Evolutionary conservation across 2,888 invertebrate genomes (phyloP), one percentile per base, ranked within the genome.

Genomic region (Callyntrura guangdongensis): DNA sequence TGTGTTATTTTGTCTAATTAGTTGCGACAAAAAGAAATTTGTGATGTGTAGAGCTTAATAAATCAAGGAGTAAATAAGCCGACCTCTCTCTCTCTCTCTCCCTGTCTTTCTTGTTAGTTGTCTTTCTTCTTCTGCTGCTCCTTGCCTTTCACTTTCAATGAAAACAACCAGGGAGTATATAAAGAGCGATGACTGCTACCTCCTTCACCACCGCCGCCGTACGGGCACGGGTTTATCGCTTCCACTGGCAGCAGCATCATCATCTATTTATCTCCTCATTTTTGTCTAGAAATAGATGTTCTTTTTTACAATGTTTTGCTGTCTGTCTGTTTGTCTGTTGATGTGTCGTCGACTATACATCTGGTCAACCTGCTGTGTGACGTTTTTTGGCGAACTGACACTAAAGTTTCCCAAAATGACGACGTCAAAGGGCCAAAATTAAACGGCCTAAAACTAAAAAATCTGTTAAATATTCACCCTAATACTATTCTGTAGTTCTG

Each of bases 61-160:
- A 90, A 90, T 90, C 85, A 90, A 67, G 81, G 64, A 67, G 69
- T 81, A 89, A 89, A 79, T 89, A 85, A 82, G 88, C 47, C 83
- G 69, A 56, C 53, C 25, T 25, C 53, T 67, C 77, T 87, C 74
- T 79, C 77, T 79, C 49, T 36, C 36, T 36, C 36, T 36, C 36
- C 6, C 36, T 36, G 36, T 36, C 36, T 36, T 36, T 36, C 6
- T 36, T 36, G 36, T 36, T 36, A 6, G 36, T 36, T 36, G 36
- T 36, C 36, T 36, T 6, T 4, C 36, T 36, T 36, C 36, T 4
- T 2, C 36, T 36, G n/a, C 36, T 56, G 14, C n/a, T n/a, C 25
- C 1, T 25, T 12, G 17, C 83, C 74, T 83, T 89, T 89, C 89
- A 77, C 85, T 85, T 89, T 89, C 90, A 77, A 77, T 84, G 17